A percentile compares a stretch with the other conserved stretches of the same genome.
Conservation (phyloP, 1,140 invertebrate genomes). For the Pomacea maculata region DNA sequence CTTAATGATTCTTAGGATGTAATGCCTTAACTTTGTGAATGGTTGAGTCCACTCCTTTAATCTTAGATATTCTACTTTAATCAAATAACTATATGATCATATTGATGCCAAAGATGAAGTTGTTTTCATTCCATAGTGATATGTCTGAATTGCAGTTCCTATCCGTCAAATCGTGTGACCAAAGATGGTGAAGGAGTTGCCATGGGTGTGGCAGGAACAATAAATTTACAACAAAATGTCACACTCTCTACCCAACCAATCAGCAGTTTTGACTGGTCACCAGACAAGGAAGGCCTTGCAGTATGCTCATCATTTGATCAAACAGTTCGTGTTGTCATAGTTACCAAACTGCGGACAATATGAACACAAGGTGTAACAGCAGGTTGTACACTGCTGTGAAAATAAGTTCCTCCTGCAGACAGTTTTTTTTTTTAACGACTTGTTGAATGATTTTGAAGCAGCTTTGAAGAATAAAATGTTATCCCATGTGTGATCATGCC, state of each 20-base stretch:
- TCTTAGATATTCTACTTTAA: too few relatives aligned
- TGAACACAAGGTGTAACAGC: conserved; percentile 26
- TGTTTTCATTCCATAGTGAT: background rate
- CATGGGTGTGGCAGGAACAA: conserved; percentile 78
- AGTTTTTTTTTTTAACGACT: too few relatives aligned
- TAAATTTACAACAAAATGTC: conserved; percentile 81
- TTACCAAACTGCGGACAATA: conserved; percentile 84
- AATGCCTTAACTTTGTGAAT: background rate
- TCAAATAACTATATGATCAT: background rate
- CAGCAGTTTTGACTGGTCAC: conserved; percentile 89
- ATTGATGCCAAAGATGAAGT: background rate
- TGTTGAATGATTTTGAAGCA: too few relatives aligned
- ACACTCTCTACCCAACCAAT: conserved; percentile 89
- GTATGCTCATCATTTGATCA: conserved; percentile 94
- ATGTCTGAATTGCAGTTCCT: conserved; percentile 73
- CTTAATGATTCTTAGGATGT: background rate
- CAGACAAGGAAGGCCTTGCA: conserved; percentile 86
- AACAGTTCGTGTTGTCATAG: conserved; percentile 84
- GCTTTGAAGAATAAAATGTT: too few relatives aligned
- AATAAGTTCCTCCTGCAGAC: too few relatives aligned
- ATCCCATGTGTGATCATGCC: too few relatives aligned
- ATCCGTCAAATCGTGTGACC: conserved; percentile 79
- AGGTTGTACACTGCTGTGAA: background rate
- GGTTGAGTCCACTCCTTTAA: background rate
- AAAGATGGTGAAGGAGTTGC: conserved; percentile 76